Evolutionary conservation across 1,140 invertebrate species (phyloP).

Genomic region (Planococcus citri): DNA sequence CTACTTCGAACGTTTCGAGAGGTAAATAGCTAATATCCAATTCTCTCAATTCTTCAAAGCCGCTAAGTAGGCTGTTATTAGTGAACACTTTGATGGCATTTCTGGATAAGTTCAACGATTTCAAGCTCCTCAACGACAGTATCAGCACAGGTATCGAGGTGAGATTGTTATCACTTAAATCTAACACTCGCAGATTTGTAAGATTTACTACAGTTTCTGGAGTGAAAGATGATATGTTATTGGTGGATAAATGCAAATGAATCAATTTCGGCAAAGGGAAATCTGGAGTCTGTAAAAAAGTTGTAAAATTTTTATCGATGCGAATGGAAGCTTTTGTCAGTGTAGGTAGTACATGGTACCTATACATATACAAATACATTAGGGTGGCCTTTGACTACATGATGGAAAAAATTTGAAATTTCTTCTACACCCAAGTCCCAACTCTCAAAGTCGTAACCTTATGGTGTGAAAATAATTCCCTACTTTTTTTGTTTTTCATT

Average conservation of each 20-base stretch:
- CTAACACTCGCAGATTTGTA: conserved; percentile 52
- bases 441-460: too few relatives aligned
- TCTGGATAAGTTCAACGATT: conserved; percentile 52
- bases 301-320: too few relatives aligned
- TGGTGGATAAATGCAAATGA: conserved; percentile 59
- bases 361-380: too few relatives aligned
- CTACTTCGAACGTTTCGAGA: conserved; percentile 58
- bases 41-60: conserved; percentile 59
- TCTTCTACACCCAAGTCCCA: too few relatives aligned
- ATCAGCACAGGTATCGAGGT: conserved; percentile 56
- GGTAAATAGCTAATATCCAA: conserved; percentile 62
- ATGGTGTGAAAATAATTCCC: too few relatives aligned
- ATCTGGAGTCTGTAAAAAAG: conserved; percentile 64
- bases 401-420: too few relatives aligned
- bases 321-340: too few relatives aligned
- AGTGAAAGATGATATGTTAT: conserved; percentile 59
- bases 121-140: conserved; percentile 55
- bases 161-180: conserved; percentile 61
- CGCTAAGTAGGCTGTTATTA: conserved; percentile 64
- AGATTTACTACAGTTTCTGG: conserved; percentile 63
- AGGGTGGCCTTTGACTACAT: too few relatives aligned
- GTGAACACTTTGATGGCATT: conserved; percentile 67
- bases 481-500: too few relatives aligned
- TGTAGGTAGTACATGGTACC: too few relatives aligned
- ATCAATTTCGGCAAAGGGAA: conserved; percentile 57